Percentiles rank a stretch among this genome's conserved stretches.
Evolutionary conservation across 1,140 invertebrate species (phyloP).

Genomic region (Fopius arisanus): DNA sequence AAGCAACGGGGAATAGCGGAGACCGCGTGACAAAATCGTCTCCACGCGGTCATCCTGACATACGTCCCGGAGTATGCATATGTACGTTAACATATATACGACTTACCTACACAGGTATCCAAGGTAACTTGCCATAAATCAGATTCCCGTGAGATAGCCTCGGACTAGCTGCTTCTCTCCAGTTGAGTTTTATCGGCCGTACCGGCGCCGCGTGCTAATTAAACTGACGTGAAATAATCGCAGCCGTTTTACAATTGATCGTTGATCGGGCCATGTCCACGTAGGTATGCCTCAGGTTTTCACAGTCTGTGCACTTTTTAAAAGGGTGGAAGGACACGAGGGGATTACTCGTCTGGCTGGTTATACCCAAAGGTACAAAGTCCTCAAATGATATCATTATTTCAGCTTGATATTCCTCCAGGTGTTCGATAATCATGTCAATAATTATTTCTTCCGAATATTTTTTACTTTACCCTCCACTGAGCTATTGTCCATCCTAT

Average conservation of each 20-base stretch:
- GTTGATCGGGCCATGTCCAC: slow-evolving; percentile 58
- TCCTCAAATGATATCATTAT: slow-evolving; percentile 13
- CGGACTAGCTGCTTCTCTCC: slow-evolving; percentile 54
- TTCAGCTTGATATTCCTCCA: neutral
- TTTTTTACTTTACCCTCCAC: too few species aligned
- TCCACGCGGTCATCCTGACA: slow-evolving; percentile 1
- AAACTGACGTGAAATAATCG: slow-evolving; percentile 65
- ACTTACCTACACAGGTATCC: slow-evolving; percentile 36
- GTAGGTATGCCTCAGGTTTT: slow-evolving; percentile 14
- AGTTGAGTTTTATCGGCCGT: slow-evolving; percentile 59
- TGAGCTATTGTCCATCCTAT: too few species aligned
- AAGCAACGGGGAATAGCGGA: too few species aligned
- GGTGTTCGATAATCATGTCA: too few species aligned
- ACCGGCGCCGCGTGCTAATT: slow-evolving; percentile 63
- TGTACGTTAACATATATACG: slow-evolving; percentile 32
- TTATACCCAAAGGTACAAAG: slow-evolving; percentile 26
- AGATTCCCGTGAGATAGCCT: slow-evolving; percentile 63
- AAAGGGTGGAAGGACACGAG: slow-evolving; percentile 33
- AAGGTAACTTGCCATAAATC: slow-evolving; percentile 61
- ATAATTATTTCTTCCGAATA: too few species aligned
- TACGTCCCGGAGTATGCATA: slow-evolving; percentile 12
- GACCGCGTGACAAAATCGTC: neutral
- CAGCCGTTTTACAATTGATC: slow-evolving; percentile 61
- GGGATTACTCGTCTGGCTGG: slow-evolving; percentile 18
- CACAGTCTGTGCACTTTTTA: neutral